phyloP scores from a whole-genome alignment of 53 echinoderm and acorn worm genomes.

The Luidia sarsii region DNA sequence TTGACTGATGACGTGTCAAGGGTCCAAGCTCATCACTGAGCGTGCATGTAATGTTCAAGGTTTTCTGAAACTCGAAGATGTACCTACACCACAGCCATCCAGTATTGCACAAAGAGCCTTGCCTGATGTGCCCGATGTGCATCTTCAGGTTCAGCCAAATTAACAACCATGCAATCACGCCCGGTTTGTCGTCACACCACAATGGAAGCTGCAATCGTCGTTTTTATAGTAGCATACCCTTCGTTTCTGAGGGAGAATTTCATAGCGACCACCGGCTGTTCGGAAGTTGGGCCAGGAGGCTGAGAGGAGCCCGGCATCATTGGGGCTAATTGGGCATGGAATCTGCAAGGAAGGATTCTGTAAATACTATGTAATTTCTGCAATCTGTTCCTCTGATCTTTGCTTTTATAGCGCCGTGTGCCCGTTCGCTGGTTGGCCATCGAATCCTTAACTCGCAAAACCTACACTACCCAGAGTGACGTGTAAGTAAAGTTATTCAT shows the following conservation, averaged over 20 bases:
- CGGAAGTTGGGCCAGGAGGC: not conserved
- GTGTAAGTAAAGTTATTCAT: not conserved
- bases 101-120: too few species aligned
- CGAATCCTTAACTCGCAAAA: not conserved
- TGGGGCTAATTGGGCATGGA: not conserved
- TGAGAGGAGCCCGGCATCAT: not conserved
- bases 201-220: too few species aligned
- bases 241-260: not conserved
- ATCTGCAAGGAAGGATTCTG: not conserved
- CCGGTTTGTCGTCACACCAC: too few species aligned
- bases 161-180: too few species aligned
- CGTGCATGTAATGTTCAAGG: too few species aligned
- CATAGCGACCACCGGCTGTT: not conserved
- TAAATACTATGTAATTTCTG: not conserved
- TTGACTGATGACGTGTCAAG: too few species aligned
- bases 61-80: too few species aligned
- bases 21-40: too few species aligned
- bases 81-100: too few species aligned
- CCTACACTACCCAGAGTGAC: slow-evolving; percentile 28
- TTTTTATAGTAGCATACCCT: not conserved
- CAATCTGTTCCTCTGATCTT: not conserved
- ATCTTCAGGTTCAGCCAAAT: too few species aligned
- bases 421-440: slow-evolving; percentile 24
- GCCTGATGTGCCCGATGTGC: too few species aligned
- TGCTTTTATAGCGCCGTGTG: slow-evolving; percentile 15